phyloP scores from a whole-genome alignment of 1,140 invertebrate genomes.

The Ceratosolen solmsi region DNA sequence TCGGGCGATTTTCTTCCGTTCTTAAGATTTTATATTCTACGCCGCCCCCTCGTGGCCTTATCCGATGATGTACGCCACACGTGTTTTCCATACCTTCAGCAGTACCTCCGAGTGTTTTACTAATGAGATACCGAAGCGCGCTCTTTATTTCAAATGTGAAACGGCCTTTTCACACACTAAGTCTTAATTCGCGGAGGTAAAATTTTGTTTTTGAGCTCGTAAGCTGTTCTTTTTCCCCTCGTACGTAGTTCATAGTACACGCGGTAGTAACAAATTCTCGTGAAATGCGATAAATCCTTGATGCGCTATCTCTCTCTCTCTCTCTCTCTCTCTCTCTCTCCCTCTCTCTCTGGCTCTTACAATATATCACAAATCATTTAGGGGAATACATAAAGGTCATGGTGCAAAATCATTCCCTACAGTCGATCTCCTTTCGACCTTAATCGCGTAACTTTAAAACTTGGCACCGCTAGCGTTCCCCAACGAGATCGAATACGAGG shows the following conservation, averaged over 20 bases:
- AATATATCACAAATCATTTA: too few relatives aligned
- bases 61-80: constrained; percentile 12
- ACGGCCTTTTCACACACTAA: not conserved
- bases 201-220: not conserved
- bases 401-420: too few relatives aligned
- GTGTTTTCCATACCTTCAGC: not conserved
- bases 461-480: too few relatives aligned
- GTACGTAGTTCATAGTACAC: too few relatives aligned
- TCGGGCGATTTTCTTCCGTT: not conserved
- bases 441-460: too few relatives aligned
- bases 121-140: not conserved
- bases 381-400: too few relatives aligned
- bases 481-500: too few relatives aligned
- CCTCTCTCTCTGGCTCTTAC: too few relatives aligned
- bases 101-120: constrained; percentile 5
- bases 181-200: not conserved
- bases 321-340: too few relatives aligned
- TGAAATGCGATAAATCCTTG: not conserved
- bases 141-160: not conserved
- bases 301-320: not conserved
- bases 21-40: not conserved
- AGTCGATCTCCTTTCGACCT: too few relatives aligned
- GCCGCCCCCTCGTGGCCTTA: not conserved
- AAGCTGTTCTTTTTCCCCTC: not conserved
- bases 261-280: not conserved